Base-by-base conservation (phyloP, 37 sponge, comb jelly and placozoan genomes). In the Mnemiopsis leidyi region DNA sequence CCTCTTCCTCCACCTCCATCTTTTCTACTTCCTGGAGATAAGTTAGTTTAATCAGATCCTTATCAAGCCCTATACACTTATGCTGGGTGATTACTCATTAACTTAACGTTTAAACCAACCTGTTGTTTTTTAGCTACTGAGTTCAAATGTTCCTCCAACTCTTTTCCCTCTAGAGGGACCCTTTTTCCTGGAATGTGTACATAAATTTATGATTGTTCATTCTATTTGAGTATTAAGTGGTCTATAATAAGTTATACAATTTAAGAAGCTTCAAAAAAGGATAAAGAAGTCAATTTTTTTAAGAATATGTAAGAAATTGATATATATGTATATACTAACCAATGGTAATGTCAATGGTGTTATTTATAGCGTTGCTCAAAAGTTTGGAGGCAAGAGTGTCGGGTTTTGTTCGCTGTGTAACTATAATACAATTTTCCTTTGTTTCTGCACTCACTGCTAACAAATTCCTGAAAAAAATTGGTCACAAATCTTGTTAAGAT, bases 151-250 rank as follows among this genome's bases (percentile, higher is more conserved):
- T 93, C 95, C 77, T 97, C 97, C 77, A 98, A 94, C 79, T 98
- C 99, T 48, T 88, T 96, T 69, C 99, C 99, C 69, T 96, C 95
- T 92, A 98, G 90, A 38, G 61, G 94, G 13, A 98, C 97, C 68
- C 97, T 68, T 39, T 90, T 93, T 35, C 95, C 82, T 85, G 90
- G n/a, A n/a, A n/a, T n/a, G n/a, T n/a, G n/a, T n/a, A n/a, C n/a
- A n/a, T n/a, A n/a, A n/a, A n/a, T n/a, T n/a, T n/a, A n/a, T n/a
- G n/a, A n/a, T n/a, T n/a, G n/a, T n/a, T n/a, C n/a, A n/a, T n/a
- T n/a, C n/a, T n/a, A n/a, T n/a, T n/a, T n/a, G n/a, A n/a, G n/a
- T n/a, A n/a, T n/a, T n/a, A n/a, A n/a, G n/a, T n/a, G n/a, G n/a
- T n/a, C n/a, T n/a, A n/a, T n/a, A n/a, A n/a, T n/a, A n/a, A n/a